phyloP scores from a whole-genome alignment of 2,797 vertebrate species.

The Myotis myotis region DNA sequence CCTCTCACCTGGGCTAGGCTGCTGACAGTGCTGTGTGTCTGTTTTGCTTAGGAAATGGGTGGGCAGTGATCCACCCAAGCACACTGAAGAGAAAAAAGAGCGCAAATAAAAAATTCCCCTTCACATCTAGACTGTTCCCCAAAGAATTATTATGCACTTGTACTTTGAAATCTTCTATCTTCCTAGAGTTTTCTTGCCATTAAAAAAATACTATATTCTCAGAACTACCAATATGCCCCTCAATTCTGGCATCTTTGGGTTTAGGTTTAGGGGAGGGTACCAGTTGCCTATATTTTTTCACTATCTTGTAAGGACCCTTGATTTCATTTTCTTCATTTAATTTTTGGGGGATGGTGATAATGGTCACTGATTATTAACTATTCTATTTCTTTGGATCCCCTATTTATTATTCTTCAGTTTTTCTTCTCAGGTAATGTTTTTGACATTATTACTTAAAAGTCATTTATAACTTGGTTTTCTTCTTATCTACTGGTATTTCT shows the following conservation, averaged over 20 bases:
- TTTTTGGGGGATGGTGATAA: background rate
- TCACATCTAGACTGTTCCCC: background rate
- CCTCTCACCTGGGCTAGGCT: background rate
- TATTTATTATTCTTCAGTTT: background rate
- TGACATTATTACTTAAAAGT: background rate
- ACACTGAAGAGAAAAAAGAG: background rate
- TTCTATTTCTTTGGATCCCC: background rate
- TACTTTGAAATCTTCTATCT: background rate
- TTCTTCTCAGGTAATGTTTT: background rate
- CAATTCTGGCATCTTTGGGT: background rate
- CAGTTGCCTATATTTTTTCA: background rate
- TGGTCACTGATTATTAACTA: background rate
- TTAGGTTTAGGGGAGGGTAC: background rate
- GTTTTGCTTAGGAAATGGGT: background rate
- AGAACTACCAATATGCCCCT: background rate
- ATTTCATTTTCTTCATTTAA: constrained; percentile 37
- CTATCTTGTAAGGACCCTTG: background rate
- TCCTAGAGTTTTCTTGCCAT: background rate
- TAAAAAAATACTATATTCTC: background rate
- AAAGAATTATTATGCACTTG: background rate
- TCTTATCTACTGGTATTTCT: constrained; percentile 8
- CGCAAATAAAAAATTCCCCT: background rate
- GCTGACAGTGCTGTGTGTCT: background rate
- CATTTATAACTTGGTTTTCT: background rate
- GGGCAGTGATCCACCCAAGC: background rate